Percentiles rank a stretch among this genome's conserved stretches.
phyloP scores from a whole-genome alignment of 1,140 invertebrate genomes.

The Gryllus bimaculatus region DNA sequence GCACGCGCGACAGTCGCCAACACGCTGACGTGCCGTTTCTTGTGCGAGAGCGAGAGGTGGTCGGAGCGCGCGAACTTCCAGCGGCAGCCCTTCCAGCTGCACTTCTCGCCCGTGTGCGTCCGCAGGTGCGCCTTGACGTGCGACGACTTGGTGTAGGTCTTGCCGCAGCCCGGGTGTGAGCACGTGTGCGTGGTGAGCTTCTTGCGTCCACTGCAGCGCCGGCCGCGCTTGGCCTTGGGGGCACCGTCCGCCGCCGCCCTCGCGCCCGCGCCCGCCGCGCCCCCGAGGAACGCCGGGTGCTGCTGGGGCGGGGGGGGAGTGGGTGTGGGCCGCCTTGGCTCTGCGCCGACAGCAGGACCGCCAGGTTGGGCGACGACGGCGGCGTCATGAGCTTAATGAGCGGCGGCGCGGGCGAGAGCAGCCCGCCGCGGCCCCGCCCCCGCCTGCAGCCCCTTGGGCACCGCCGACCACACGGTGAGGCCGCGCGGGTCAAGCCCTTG shows the following conservation, averaged over 20 bases:
- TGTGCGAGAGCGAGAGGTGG: slow-evolving; percentile 54
- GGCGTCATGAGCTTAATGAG: slow-evolving; percentile 35
- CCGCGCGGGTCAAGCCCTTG: not conserved
- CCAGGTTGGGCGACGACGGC: slow-evolving; percentile 44
- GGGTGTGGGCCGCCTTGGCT: slow-evolving; percentile 23
- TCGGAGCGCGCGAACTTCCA: slow-evolving; percentile 63
- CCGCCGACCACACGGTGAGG: slow-evolving; percentile 6
- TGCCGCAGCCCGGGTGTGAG: slow-evolving; percentile 49
- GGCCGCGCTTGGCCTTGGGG: slow-evolving; percentile 30
- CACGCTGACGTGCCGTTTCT: slow-evolving; percentile 46
- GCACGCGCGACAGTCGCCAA: slow-evolving; percentile 17
- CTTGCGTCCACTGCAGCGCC: slow-evolving; percentile 42
- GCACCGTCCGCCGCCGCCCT: not conserved
- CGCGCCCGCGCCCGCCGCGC: slow-evolving; percentile 17
- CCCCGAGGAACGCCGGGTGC: slow-evolving; percentile 26
- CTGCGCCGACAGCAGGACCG: slow-evolving; percentile 30
- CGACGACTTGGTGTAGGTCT: slow-evolving; percentile 59
- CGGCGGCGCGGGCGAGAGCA: not conserved
- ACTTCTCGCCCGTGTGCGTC: slow-evolving; percentile 62
- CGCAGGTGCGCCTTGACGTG: slow-evolving; percentile 60
- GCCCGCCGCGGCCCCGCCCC: no score
- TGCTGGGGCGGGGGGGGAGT: slow-evolving; percentile 21
- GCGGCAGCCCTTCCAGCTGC: slow-evolving; percentile 57
- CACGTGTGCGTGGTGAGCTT: slow-evolving; percentile 49
- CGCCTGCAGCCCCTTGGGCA: no score